These are phyloP conservation scores for Sparus aurata DNA, from an alignment of 2,797 vertebrate species.

Conservation along the genomic window DNA sequence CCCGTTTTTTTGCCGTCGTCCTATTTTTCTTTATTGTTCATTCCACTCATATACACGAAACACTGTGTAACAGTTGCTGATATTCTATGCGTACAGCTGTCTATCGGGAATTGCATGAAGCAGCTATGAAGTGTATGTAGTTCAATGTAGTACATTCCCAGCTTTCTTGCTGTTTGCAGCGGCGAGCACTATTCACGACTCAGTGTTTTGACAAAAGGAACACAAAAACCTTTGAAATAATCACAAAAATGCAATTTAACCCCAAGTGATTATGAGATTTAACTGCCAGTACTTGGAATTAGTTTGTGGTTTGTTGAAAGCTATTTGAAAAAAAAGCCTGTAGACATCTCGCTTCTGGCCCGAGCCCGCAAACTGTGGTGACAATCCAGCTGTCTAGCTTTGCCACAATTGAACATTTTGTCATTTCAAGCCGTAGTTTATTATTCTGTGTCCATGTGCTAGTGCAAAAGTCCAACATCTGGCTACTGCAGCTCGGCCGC, in stretches of 20 bases:
- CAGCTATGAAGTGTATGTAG: slow-evolving; percentile 1
- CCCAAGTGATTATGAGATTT: background rate
- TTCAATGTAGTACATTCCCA: no score
- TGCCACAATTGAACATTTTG: background rate
- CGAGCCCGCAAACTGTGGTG: background rate
- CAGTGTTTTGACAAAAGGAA: background rate
- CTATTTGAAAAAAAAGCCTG: background rate
- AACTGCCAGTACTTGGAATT: background rate
- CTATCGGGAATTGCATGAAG: slow-evolving; percentile 11
- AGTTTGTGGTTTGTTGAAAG: background rate
- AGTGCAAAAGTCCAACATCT: slow-evolving; percentile 27
- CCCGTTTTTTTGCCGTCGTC: background rate
- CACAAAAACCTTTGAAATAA: slow-evolving; percentile 11
- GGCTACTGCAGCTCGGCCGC: background rate
- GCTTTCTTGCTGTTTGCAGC: background rate
- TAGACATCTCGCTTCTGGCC: background rate
- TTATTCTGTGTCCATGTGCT: background rate
- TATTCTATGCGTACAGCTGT: slow-evolving; percentile 5
- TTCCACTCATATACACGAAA: slow-evolving; percentile 2
- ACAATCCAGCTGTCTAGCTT: slow-evolving; percentile 14
- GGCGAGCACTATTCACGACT: background rate
- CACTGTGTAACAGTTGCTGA: background rate
- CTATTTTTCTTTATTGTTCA: background rate
- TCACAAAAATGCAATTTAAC: background rate
- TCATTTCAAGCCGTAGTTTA: background rate